Evolutionary conservation across 1,140 invertebrate genomes (phyloP).

Genomic region (Anoplophora glabripennis): DNA sequence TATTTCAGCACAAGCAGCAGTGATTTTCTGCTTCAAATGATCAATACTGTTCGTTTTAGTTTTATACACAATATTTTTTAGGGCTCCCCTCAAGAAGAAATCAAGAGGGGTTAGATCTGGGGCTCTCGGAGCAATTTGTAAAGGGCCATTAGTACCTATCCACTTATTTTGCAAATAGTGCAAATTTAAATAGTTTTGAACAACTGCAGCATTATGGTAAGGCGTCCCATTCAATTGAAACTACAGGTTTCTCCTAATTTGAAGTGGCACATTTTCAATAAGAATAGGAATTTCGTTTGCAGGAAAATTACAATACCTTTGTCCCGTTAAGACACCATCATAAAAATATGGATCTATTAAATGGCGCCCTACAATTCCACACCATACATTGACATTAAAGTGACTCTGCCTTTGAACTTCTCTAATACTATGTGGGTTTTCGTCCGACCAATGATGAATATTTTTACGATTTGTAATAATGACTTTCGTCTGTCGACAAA

Average conservation of each 20-base stretch:
- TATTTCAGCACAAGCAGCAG: no score
- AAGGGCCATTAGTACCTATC: constrained; percentile 5
- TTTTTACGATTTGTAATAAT: constrained; percentile 5
- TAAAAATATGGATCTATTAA: constrained; percentile 10
- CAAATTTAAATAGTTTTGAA: constrained; percentile 8
- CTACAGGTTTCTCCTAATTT: neutral
- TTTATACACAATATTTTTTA: constrained; percentile 2
- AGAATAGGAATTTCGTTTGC: constrained; percentile 4
- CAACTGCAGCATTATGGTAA: constrained; percentile 10
- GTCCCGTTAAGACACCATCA: no score
- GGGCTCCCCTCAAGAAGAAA: constrained; percentile 2
- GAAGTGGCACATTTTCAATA: constrained; percentile 8
- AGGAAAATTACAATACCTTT: constrained; percentile 8
- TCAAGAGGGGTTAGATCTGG: constrained; percentile 1
- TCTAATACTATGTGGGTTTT: constrained; percentile 7
- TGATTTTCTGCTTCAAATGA: no score
- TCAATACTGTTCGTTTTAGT: no score
- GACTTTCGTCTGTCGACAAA: constrained; percentile 7
- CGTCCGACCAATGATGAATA: constrained; percentile 3
- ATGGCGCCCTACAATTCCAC: constrained; percentile 11
- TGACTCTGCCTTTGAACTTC: constrained; percentile 9
- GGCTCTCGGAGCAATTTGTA: neutral
- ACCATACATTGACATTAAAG: constrained; percentile 2
- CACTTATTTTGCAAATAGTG: neutral
- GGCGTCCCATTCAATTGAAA: no score